These are phyloP conservation scores for Tipula confusa DNA, from an alignment of 2,888 invertebrate species.

Conservation along the genomic window DNA sequence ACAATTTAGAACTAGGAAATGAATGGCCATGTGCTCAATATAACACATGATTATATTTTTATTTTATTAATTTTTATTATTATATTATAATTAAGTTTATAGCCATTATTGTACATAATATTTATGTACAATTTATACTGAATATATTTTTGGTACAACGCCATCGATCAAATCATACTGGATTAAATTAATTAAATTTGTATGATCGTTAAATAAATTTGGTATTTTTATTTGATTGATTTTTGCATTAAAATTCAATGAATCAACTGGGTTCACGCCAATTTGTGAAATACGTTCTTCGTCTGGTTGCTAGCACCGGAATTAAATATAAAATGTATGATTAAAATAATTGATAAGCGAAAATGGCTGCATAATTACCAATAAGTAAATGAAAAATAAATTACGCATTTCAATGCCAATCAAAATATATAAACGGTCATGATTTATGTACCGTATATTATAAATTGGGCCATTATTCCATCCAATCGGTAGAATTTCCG, in stretches of 20 bases:
- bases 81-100: no score
- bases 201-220: not conserved
- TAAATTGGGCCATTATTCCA: constrained; percentile 21
- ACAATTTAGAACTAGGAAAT: no score
- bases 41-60: no score
- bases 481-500: not conserved
- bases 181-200: not conserved
- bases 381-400: not conserved
- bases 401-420: not conserved
- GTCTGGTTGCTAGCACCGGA: not conserved
- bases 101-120: no score
- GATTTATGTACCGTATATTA: not conserved
- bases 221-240: not conserved
- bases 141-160: no score
- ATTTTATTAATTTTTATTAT: no score
- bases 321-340: not conserved
- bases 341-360: not conserved
- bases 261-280: not conserved
- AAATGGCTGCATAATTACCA: not conserved
- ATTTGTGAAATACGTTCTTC: not conserved
- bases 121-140: no score
- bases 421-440: not conserved
- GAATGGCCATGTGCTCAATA: no score
- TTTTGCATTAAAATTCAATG: not conserved
- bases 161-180: not conserved